Base-by-base conservation (phyloP, 2,797 vertebrate genomes). In the Astyanax mexicanus region DNA sequence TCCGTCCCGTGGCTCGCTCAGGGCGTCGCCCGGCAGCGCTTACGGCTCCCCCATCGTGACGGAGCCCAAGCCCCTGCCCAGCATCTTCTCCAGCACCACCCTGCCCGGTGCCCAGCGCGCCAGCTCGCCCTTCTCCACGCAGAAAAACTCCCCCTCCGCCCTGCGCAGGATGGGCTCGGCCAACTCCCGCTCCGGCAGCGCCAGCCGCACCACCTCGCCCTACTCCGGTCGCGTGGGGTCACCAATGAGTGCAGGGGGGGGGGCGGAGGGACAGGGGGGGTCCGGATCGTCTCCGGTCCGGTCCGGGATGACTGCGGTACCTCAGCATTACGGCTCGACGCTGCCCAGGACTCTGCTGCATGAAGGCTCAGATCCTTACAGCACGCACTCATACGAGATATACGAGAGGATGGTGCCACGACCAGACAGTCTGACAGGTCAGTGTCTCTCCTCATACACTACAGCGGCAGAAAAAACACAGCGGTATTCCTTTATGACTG, bases 371-470 rank as follows among this genome's bases (percentile, higher is more conserved):
- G 96, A 98, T 10, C 96, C 93, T n/a, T 99, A 96, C 0, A 93
- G 94, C 65, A 92, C 92, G 67, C 96, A 96, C 86, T 94, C 93
- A 55, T 99, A 96, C 0, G 96, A 99, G 8, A 90, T 98, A 80
- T 99, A 98, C 0, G 98, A 99, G 90, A 96, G 95, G 84, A 98
- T 98, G 95, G 91, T 95, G 27, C 92, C 94, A 5, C 92, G 96
- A 60, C 96, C 97, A 7, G 96, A 98, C 69, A 97, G 95, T 93
- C 94, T 99, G 77, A 92, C 97, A 88, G 98, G 98, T 99, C 27
- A 72, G 69, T 75, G 29, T 32, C 32, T 55, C 29, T 2, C 29
- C 29, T 32, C 5, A 5, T 2, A 5, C 32, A 29, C 29, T 32
- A n/a, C n/a, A n/a, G n/a, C n/a, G n/a, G n/a, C n/a, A n/a, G n/a